These are phyloP conservation scores for Agriotes lineatus DNA, from an alignment of 2,888 invertebrate genomes.

Conservation along the genomic window DNA sequence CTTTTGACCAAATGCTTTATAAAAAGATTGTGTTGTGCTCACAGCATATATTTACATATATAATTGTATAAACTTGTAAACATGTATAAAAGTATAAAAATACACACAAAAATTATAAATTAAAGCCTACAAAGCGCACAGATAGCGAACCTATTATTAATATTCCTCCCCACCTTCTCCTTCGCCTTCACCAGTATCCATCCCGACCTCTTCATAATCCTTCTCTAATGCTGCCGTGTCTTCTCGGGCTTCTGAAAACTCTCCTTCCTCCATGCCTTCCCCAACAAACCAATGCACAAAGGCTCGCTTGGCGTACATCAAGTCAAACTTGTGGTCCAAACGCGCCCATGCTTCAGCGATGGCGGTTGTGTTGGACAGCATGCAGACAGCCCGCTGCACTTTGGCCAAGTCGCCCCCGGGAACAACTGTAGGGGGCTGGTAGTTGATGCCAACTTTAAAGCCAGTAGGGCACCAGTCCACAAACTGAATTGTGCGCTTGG, in stretches of 20 bases:
- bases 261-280: slow-evolving; percentile 85
- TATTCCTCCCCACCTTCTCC: slow-evolving; percentile 60
- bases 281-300: slow-evolving; percentile 85
- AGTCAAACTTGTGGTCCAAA: slow-evolving; percentile 76
- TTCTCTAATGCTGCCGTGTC: slow-evolving; percentile 79
- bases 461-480: slow-evolving; percentile 65
- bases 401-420: slow-evolving; percentile 71
- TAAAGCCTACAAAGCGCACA: not conserved
- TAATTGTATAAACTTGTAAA: too few relatives aligned
- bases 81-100: too few relatives aligned
- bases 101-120: not conserved
- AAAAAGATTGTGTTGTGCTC: too few relatives aligned
- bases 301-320: slow-evolving; percentile 78
- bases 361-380: slow-evolving; percentile 77
- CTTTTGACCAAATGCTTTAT: too few relatives aligned
- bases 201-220: slow-evolving; percentile 79
- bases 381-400: slow-evolving; percentile 75
- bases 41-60: too few relatives aligned
- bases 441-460: slow-evolving; percentile 67
- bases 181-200: slow-evolving; percentile 71
- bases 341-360: slow-evolving; percentile 78
- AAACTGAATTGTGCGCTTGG: slow-evolving; percentile 66
- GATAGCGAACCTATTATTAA: too few relatives aligned
- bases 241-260: slow-evolving; percentile 83
- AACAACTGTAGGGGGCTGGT: slow-evolving; percentile 67